Percentiles rank a stretch among this genome's conserved stretches.
phyloP scores from a whole-genome alignment of 2,888 invertebrate species.

The Trypoxylon attenuatum region DNA sequence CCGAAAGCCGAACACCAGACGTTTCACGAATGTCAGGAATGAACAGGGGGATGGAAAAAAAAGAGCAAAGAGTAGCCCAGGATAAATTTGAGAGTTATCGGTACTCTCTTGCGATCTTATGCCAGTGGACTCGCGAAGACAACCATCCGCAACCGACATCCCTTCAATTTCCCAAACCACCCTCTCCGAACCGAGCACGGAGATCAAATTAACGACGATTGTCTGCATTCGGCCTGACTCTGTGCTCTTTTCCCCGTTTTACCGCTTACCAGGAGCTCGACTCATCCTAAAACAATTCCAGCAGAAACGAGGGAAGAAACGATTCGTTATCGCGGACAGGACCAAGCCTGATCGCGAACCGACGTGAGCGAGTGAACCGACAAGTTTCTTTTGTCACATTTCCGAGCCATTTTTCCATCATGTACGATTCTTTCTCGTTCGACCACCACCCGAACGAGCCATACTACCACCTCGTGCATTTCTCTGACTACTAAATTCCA shows the following conservation, averaged over 20 bases:
- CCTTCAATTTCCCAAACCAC: not conserved
- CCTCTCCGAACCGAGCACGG: not conserved
- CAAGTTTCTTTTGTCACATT: not conserved
- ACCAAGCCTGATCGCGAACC: constrained; percentile 10
- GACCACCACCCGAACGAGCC: too few relatives aligned
- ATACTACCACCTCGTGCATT: too few relatives aligned
- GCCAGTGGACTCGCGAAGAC: not conserved
- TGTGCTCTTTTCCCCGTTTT: constrained; percentile 15
- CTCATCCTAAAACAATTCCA: constrained; percentile 32
- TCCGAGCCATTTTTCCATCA: not conserved
- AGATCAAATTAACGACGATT: constrained; percentile 9
- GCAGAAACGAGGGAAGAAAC: constrained; percentile 12
- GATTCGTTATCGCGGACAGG: constrained; percentile 1
- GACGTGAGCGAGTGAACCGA: constrained; percentile 15
- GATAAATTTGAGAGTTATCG: not conserved
- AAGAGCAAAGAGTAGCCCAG: constrained; percentile 47
- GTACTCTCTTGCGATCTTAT: not conserved
- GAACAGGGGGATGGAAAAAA: constrained; percentile 32
- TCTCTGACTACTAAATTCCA: too few relatives aligned
- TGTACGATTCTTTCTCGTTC: too few relatives aligned
- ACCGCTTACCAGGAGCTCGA: constrained; percentile 30
- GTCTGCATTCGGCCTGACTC: constrained; percentile 24
- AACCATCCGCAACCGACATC: not conserved
- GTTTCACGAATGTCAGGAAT: constrained; percentile 5
- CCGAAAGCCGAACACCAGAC: constrained; percentile 16